Conservation (phyloP, 2,888 invertebrate genomes). For the Drosophila neutralis region DNA sequence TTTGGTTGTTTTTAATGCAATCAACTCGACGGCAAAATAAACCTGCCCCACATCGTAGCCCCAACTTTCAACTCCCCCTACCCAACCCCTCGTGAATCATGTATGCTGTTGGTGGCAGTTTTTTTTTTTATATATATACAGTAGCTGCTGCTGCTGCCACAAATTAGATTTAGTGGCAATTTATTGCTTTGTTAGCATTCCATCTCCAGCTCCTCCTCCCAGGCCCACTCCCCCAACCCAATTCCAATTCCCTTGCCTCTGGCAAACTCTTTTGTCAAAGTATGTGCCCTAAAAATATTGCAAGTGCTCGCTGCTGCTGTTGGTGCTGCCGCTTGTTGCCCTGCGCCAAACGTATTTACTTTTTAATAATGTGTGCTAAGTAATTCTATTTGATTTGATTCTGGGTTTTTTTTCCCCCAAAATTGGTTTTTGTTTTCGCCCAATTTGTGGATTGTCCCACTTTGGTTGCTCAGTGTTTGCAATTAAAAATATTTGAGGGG, state of each 20-base stretch:
- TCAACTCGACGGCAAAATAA: slow-evolving; percentile 51
- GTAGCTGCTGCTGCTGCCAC: slow-evolving; percentile 55
- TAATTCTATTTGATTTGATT: slow-evolving; percentile 57
- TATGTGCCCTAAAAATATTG: slow-evolving; percentile 47
- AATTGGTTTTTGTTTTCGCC: not conserved
- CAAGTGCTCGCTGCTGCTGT: slow-evolving; percentile 45
- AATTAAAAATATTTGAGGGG: not conserved
- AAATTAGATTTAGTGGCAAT: slow-evolving; percentile 71
- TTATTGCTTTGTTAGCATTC: slow-evolving; percentile 69
- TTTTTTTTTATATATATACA: slow-evolving; percentile 12
- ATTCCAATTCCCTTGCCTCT: not conserved
- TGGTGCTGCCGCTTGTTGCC: slow-evolving; percentile 1
- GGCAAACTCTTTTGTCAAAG: slow-evolving; percentile 42
- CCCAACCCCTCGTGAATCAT: slow-evolving; percentile 20
- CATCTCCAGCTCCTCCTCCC: slow-evolving; percentile 29
- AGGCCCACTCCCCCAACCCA: not conserved
- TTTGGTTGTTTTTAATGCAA: slow-evolving; percentile 67
- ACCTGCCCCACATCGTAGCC: not conserved
- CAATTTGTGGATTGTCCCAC: slow-evolving; percentile 14
- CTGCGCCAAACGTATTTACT: slow-evolving; percentile 37
- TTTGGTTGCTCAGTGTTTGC: not conserved
- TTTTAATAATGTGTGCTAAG: slow-evolving; percentile 62
- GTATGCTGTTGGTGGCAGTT: slow-evolving; percentile 33
- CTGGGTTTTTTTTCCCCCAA: not conserved
- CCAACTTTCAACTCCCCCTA: not conserved